A percentile compares a stretch with the other conserved stretches of the same genome.
Evolutionary conservation across 37 sponge, comb jelly and placozoan genomes (phyloP).

Genomic region (Haliclona indistincta): DNA sequence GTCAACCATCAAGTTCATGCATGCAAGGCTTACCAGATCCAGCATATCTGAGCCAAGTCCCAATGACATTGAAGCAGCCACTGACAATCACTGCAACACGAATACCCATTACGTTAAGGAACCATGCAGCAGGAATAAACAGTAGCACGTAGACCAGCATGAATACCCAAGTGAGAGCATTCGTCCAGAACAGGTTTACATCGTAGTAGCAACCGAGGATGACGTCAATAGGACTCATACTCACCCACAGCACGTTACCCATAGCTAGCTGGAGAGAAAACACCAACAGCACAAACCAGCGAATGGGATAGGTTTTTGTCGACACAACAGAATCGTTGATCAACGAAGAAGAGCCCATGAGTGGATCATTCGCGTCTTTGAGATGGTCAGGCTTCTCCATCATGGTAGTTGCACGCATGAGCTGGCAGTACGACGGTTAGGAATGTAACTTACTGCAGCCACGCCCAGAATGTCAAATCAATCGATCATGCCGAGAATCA

Average conservation of each 20-base stretch:
- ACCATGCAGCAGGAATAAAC: constrained; percentile 24
- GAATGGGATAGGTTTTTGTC: constrained; percentile 30
- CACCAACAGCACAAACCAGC: constrained; percentile 42
- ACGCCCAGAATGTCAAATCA: no score
- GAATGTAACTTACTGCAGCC: no score
- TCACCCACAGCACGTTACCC: constrained; percentile 37
- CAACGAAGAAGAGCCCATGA: no score
- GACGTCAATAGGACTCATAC: constrained; percentile 32
- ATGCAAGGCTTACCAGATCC: constrained; percentile 29
- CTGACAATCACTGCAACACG: constrained; percentile 5
- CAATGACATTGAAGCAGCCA: constrained; percentile 6
- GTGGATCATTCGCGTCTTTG: no score
- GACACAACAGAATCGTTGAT: neutral
- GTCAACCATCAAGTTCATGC: neutral
- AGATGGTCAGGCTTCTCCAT: no score
- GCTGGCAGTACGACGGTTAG: no score
- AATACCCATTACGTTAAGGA: constrained; percentile 38
- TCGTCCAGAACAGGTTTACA: constrained; percentile 17
- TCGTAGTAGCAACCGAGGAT: constrained; percentile 51
- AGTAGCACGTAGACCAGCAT: constrained; percentile 33
- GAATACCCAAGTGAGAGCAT: constrained; percentile 28
- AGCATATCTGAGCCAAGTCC: constrained; percentile 42
- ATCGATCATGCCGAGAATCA: no score
- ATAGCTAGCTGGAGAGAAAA: constrained; percentile 20
- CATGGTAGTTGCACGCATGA: no score